Conservation (phyloP, 2,113 vertebrate species). For the Galeopterus variegatus region DNA sequence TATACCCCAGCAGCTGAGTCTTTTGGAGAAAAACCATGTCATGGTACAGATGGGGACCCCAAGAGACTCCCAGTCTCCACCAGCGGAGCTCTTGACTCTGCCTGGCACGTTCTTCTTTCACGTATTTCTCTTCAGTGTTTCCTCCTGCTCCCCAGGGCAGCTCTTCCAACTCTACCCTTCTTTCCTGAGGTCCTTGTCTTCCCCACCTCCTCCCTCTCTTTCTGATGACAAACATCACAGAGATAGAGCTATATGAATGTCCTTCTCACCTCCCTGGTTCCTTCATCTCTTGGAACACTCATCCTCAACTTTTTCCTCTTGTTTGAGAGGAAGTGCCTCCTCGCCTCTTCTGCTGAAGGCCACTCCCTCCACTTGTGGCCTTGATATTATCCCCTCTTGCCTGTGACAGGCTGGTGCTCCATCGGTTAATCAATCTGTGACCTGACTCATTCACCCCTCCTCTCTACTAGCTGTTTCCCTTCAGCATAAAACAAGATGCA, state of each 20-base stretch:
- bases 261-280: neutral
- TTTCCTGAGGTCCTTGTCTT: neutral
- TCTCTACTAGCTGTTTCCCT: neutral
- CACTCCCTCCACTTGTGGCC: neutral
- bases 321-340: neutral
- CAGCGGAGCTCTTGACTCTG: neutral
- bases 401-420: neutral
- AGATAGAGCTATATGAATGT: no score
- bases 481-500: constrained; percentile 18
- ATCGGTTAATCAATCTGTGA: neutral
- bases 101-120: neutral
- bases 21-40: neutral
- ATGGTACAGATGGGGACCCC: neutral
- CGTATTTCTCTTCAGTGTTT: neutral
- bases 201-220: no score
- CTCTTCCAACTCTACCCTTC: neutral
- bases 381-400: neutral
- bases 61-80: neutral
- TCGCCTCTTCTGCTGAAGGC: neutral
- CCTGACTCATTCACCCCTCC: neutral
- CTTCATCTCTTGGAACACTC: neutral
- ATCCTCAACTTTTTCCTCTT: neutral
- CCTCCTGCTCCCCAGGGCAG: neutral
- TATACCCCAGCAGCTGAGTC: neutral
- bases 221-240: neutral